These are phyloP conservation scores for Pangasius larnaudii DNA, from an alignment of 2,797 vertebrate species.

Conservation along the genomic window DNA sequence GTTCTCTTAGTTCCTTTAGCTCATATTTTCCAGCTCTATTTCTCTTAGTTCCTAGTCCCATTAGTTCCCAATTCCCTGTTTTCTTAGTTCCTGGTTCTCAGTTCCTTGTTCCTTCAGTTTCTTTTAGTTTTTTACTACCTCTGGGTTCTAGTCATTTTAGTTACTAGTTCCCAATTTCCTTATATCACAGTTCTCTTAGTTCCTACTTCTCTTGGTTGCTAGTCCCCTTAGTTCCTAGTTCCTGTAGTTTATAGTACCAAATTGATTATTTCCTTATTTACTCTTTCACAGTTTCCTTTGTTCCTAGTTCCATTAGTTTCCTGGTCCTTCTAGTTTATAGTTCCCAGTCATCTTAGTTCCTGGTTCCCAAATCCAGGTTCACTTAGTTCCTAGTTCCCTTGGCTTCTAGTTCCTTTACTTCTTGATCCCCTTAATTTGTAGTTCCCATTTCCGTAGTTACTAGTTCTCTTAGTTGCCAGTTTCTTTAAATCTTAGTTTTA, in stretches of 20 bases:
- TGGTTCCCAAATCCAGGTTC: not conserved
- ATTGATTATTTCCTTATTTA: not conserved
- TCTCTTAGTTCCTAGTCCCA: not conserved
- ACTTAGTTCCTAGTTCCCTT: not conserved
- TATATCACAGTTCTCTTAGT: not conserved
- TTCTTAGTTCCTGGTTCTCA: not conserved
- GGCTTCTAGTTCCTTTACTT: not conserved
- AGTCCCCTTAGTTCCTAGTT: not conserved
- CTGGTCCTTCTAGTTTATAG: too few species aligned
- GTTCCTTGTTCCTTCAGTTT: not conserved
- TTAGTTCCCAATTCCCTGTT: not conserved
- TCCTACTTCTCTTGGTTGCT: not conserved
- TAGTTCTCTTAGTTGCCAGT: not conserved
- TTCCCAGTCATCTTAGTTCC: not conserved
- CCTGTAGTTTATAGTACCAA: not conserved
- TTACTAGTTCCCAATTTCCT: not conserved
- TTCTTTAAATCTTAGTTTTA: not conserved
- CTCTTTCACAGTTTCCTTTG: not conserved
- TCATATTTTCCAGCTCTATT: not conserved
- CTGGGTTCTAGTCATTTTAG: not conserved
- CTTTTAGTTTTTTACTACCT: not conserved
- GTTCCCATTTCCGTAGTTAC: not conserved
- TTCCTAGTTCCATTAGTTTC: not conserved
- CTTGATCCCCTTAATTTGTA: not conserved
- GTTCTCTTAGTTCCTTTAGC: not conserved